These are phyloP conservation scores for Atta colombica DNA, from an alignment of 1,140 invertebrate genomes.

Conservation along the genomic window DNA sequence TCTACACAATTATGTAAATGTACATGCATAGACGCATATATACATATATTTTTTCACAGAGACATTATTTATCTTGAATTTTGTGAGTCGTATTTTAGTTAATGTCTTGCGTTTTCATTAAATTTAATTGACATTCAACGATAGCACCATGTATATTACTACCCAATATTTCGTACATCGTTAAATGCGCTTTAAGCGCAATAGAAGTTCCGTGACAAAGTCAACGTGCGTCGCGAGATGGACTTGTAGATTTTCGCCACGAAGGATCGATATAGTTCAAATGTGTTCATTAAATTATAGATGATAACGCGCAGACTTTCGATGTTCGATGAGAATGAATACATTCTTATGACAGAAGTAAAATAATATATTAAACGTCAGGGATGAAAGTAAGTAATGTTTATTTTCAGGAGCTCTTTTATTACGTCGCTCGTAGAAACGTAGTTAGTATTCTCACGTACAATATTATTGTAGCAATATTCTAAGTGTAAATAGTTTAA, in stretches of 20 bases:
- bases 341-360: background rate
- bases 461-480: conserved; percentile 6
- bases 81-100: conserved; percentile 45
- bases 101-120: conserved; percentile 29
- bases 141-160: conserved; percentile 19
- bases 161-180: background rate
- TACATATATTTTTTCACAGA: conserved; percentile 63
- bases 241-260: conserved; percentile 9
- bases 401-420: conserved; percentile 54
- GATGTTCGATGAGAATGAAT: conserved; percentile 40
- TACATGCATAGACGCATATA: conserved; percentile 28
- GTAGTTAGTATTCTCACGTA: background rate
- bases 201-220: conserved; percentile 10
- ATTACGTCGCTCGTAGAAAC: conserved; percentile 22
- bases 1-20: conserved; percentile 24
- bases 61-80: conserved; percentile 32
- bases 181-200: background rate
- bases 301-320: conserved; percentile 38
- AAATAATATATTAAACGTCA: conserved; percentile 37
- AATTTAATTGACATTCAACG: conserved; percentile 11
- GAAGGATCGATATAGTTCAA: conserved; percentile 50
- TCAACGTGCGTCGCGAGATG: background rate
- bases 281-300: conserved; percentile 67
- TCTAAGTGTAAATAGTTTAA: conserved; percentile 3
- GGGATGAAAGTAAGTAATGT: conserved; percentile 40